These are phyloP conservation scores for Anguilla rostrata DNA, from an alignment of 2,113 vertebrate genomes.

Conservation along the genomic window DNA sequence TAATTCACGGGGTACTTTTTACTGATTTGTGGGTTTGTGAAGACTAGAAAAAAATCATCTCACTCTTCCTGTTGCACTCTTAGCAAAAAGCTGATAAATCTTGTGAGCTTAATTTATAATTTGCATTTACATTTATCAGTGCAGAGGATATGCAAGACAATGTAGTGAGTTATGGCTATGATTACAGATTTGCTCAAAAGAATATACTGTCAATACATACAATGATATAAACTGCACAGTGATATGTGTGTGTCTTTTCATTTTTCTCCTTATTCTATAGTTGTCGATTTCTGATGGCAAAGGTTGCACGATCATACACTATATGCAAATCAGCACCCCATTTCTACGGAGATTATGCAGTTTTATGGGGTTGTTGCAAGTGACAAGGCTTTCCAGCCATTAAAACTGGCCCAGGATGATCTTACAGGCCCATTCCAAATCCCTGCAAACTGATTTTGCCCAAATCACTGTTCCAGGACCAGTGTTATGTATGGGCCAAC, in stretches of 20 bases:
- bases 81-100: too few species aligned
- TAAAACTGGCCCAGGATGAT: not conserved
- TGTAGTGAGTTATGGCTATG: too few species aligned
- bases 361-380: not conserved
- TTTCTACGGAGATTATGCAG: not conserved
- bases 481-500: not conserved
- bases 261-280: too few species aligned
- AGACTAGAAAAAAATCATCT: not conserved
- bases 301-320: not conserved
- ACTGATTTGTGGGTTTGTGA: not conserved
- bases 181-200: too few species aligned
- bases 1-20: not conserved
- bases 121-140: too few species aligned
- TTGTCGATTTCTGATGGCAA: not conserved
- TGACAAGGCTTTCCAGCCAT: not conserved
- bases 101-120: too few species aligned
- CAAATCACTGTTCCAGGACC: not conserved
- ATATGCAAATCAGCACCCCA: not conserved
- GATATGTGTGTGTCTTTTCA: too few species aligned
- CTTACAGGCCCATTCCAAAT: not conserved
- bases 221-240: too few species aligned
- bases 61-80: too few species aligned
- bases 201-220: too few species aligned
- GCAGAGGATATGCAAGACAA: too few species aligned
- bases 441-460: not conserved